Evolutionary conservation across 2,113 vertebrate genomes (phyloP).

Genomic region (Onychorhynchus coronatus): DNA sequence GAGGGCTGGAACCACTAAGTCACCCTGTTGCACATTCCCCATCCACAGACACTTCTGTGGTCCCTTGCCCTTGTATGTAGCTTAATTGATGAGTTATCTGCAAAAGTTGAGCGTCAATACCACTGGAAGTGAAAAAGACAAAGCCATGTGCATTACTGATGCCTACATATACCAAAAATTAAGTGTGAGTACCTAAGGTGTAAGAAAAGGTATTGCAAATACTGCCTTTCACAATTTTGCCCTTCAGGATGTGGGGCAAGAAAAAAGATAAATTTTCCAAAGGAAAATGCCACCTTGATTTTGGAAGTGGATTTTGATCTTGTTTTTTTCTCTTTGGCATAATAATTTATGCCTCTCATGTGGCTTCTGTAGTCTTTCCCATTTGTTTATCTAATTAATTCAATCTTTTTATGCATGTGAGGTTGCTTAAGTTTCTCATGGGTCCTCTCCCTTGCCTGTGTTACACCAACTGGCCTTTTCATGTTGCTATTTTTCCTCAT

Average conservation of each 20-base stretch:
- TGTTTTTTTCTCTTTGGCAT: background rate
- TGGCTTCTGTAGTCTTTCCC: background rate
- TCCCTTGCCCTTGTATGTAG: background rate
- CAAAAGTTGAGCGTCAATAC: background rate
- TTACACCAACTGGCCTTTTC: constrained; percentile 34
- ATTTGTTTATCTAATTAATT: constrained; percentile 27
- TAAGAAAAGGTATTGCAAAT: background rate
- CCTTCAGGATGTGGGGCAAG: background rate
- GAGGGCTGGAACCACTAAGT: background rate
- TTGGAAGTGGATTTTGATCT: constrained; percentile 1
- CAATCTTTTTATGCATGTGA: background rate
- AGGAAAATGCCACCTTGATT: background rate
- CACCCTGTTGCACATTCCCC: background rate
- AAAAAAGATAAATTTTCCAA: background rate
- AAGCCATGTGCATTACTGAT: background rate
- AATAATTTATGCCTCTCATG: background rate
- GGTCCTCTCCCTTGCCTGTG: background rate
- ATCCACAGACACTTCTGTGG: background rate
- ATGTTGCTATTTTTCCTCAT: constrained; percentile 27
- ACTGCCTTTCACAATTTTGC: background rate
- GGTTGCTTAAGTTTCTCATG: constrained; percentile 18
- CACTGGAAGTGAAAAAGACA: background rate
- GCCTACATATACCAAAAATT: background rate
- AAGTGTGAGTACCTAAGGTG: background rate
- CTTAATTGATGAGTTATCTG: background rate